phyloP scores from a whole-genome alignment of 2,113 vertebrate genomes.

The Alligator mississippiensis region DNA sequence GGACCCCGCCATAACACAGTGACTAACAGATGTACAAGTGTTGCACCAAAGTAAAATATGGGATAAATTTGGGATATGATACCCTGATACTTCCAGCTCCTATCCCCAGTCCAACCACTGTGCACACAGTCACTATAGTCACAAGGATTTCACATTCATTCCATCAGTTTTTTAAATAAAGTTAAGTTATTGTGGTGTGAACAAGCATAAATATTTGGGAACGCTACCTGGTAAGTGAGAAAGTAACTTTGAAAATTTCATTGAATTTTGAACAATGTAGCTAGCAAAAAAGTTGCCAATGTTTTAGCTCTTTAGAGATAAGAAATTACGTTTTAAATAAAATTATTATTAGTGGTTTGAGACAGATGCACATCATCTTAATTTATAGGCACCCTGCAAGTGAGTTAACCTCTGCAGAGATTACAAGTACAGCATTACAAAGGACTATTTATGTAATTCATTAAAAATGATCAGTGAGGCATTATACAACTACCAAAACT shows the following conservation, averaged over 20 bases:
- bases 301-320: neutral
- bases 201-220: neutral
- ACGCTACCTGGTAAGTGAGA: neutral
- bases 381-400: neutral
- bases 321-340: neutral
- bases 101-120: neutral
- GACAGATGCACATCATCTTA: neutral
- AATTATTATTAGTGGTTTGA: neutral
- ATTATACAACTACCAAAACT: neutral
- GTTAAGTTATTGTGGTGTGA: neutral
- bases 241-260: neutral
- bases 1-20: too few relatives aligned
- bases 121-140: neutral
- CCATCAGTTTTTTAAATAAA: neutral
- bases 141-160: neutral
- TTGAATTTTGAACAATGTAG: neutral
- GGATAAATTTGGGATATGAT: neutral
- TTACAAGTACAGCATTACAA: neutral
- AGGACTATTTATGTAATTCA: neutral
- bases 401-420: neutral
- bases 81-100: neutral
- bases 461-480: neutral
- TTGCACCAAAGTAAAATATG: neutral
- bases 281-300: neutral
- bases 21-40: neutral